Evolutionary conservation across 1,140 invertebrate genomes (phyloP).

Genomic region (Delia radicum): DNA sequence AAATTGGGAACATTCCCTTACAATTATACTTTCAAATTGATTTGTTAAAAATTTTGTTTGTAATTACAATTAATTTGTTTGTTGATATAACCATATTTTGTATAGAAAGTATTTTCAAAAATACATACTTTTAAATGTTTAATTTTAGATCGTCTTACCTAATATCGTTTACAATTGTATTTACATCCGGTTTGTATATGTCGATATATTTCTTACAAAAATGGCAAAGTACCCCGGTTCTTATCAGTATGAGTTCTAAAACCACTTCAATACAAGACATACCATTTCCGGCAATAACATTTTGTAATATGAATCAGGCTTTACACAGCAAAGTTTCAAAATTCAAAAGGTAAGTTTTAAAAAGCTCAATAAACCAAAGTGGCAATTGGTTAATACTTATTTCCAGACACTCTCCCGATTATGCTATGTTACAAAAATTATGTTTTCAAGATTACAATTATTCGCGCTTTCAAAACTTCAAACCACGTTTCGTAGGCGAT

Average conservation of each 20-base stretch:
- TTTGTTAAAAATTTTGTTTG: too few relatives aligned
- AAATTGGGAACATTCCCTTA: too few relatives aligned
- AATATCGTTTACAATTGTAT: slow-evolving; percentile 9
- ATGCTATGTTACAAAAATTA: slow-evolving; percentile 44
- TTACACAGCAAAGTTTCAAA: slow-evolving; percentile 56
- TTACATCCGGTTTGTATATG: slow-evolving; percentile 39
- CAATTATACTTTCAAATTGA: too few relatives aligned
- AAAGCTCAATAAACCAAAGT: neutral
- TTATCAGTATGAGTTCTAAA: slow-evolving; percentile 48
- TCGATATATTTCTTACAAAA: neutral
- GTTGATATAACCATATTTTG: too few relatives aligned
- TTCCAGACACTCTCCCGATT: slow-evolving; percentile 25
- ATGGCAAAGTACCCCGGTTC: slow-evolving; percentile 18
- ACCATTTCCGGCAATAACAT: slow-evolving; percentile 73
- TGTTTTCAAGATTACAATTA: slow-evolving; percentile 39
- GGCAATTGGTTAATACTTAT: neutral
- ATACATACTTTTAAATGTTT: too few relatives aligned
- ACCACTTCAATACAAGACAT: slow-evolving; percentile 62
- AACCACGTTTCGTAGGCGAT: slow-evolving; percentile 30
- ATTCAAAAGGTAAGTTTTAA: neutral
- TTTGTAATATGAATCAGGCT: slow-evolving; percentile 75
- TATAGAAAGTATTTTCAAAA: too few relatives aligned
- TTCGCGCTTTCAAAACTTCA: slow-evolving; percentile 29
- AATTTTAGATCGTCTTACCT: too few relatives aligned
- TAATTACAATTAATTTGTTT: too few relatives aligned